Evolutionary conservation across 2,113 vertebrate genomes (phyloP), one percentile per base, ranked within the genome.

Genomic region (Sylvilagus bachmani): DNA sequence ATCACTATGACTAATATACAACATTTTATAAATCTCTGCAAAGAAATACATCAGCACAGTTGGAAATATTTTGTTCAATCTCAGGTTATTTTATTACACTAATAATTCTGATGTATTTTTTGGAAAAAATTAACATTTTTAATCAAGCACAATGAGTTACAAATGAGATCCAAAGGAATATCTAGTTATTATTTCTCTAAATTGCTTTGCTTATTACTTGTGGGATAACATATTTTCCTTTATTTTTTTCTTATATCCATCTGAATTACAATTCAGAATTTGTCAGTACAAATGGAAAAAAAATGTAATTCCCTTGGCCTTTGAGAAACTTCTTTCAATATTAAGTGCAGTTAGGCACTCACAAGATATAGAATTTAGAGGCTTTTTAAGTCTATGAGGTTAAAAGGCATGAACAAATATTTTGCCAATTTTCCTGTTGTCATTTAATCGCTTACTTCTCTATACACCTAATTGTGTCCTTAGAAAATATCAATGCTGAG

Each of bases 251-350:
- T 14, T 19, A 78, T 69, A 81, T 74, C 8, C 27, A 81, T 70
- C 33, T 90, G 64, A 67, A 86, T 75, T 93, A 92, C 75, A 85
- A 88, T 80, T 90, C 36, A 81, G 16, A 74, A 94, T 85, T 89
- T 67, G 69, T 85, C 51, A 71, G 6, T 66, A 77, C 36, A 69
- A 66, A 61, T 75, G 38, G 93, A 33, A 69, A 90, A 75, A 75
- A 85, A 58, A 19, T 58, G 13, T 61, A 66, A 93, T 77, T 75
- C 71, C 36, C 61, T 91, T 69, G 70, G 14, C 10, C 36, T 53
- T 87, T 77, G 8, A 69, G 33, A 73, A 91, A 51, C 10, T 70
- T 79, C 85, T 85, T 77, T 84, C 24, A 84, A 29, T 70, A 44
- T 53, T 62, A 92, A 51, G 16, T 62, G 49, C 1, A 74, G 55